Evolutionary conservation across 2,113 vertebrate genomes (phyloP).

Genomic region (Chloroceryle aenea): DNA sequence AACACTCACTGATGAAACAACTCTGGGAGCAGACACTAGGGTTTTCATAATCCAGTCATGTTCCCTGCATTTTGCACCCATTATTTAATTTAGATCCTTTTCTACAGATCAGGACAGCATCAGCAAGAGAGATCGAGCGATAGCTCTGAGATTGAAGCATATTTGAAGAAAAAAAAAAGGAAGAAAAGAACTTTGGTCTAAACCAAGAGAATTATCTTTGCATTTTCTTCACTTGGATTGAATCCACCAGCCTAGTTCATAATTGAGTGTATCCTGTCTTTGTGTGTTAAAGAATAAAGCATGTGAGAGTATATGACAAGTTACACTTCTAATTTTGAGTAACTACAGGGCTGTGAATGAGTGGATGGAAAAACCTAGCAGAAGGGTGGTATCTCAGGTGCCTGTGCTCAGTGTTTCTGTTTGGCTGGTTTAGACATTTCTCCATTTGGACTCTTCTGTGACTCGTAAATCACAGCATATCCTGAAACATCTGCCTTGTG

Average conservation of each 20-base stretch:
- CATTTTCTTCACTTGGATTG: background rate
- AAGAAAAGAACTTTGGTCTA: background rate
- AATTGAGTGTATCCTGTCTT: background rate
- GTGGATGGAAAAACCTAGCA: background rate
- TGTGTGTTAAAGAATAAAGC: background rate
- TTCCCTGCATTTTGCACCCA: background rate
- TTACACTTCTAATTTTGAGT: background rate
- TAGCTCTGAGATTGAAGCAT: background rate
- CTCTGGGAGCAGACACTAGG: background rate
- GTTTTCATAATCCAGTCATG: background rate
- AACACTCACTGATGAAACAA: background rate
- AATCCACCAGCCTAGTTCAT: background rate
- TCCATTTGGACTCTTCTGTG: rapidly evolving
- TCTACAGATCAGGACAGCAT: background rate
- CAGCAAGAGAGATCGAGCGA: background rate
- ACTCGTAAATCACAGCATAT: background rate
- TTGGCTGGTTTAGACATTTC: background rate
- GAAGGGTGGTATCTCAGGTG: background rate
- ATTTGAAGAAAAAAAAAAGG: background rate
- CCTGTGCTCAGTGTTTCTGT: background rate
- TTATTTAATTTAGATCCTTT: constrained; percentile 3
- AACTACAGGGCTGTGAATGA: background rate
- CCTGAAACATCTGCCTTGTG: background rate
- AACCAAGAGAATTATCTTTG: background rate
- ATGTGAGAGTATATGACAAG: background rate